Evolutionary conservation across 2,113 vertebrate genomes (phyloP), one percentile per base, ranked within the genome.

Genomic region (Pungitius pungitius): DNA sequence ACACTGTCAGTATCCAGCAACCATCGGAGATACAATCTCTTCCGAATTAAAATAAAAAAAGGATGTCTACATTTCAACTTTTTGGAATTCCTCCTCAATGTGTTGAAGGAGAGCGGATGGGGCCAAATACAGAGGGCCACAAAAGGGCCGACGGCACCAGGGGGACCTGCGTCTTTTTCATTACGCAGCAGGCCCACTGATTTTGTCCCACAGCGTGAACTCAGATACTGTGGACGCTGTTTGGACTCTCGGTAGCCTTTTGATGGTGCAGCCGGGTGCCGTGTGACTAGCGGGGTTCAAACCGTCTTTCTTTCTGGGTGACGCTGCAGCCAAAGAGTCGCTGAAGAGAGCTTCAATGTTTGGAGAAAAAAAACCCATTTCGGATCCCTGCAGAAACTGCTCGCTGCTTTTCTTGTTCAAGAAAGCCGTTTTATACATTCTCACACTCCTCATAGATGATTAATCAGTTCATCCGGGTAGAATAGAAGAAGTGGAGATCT

Each of bases 181-280:
- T 8, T 59, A 59, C 51, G 52, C 30, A 45, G 39, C 35, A 52
- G 49, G 20, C 52, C 27, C 71, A 2, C 39, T 59, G 73, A 83
- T 84, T 37, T 54, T 63, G 47, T 42, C 26, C 52, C 52, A 26
- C 18, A 27, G n/a, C 1, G 45, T 77, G 59, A 83, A 57, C 73
- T 42, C 37, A 8, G 56, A 14, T n/a, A 24, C 80, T 10, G 26
- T n/a, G 42, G 37, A 52, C 6, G 6, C 67, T 26, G 42, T 73
- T 80, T 73, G 18, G 69, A 85, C 87, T 84, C 88, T 90, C 78
- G 79, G 87, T 87, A 77, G 86, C 86, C 82, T 90, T n/a, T n/a
- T 88, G 64, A 85, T 75, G 2, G 3, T 22, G 37, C 49, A 55
- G 59, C 11, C 73, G 83, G n/a, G 27, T 59, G 35, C 58, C 10